Evolutionary conservation across 2,888 invertebrate species (phyloP), one percentile per base, ranked within the genome.

Genomic region (Strigamia crassipes): DNA sequence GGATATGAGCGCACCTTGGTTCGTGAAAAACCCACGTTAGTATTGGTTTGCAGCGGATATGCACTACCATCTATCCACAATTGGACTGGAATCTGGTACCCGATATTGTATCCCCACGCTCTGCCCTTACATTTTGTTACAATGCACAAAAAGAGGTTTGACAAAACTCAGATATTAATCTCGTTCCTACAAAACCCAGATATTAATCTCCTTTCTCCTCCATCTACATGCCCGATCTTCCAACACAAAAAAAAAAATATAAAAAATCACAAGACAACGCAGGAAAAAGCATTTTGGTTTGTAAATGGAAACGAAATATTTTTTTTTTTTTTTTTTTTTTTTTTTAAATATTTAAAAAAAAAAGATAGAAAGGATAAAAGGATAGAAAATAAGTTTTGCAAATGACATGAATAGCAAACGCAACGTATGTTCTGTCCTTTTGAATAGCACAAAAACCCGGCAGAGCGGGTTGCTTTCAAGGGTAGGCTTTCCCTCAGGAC

Each of bases 361-460:
- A 56, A 56, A 73, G 21, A 23, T n/a, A 18, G 21, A 21, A 23
- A 18, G 61, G 61, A 66, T 66, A 66, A 66, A 66, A 9, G 23
- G 61, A 66, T 21, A 66, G 61, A 18, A 66, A 66, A 66, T 66
- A 66, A n/a, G 21, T 66, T 66, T 66, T 73, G 73, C 73, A 73
- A 73, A 73, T 73, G 73, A 73, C 73, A 73, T 73, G 73, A 73
- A 73, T 27, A 73, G 73, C 73, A 73, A 66, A 66, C 46, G 46
- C 46, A 46, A 18, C 18, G 56, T 56, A n/a, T 56, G 73, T 73
- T 51, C n/a, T 27, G 27, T 73, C 31, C 23, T 73, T 27, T 31
- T 73, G 27, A 73, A 73, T 73, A 27, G 31, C 73, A 73, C 15
- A 18, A 56, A 56, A 56, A 56, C 56, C 56, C 73, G 21, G 61